A percentile compares a stretch with the other conserved stretches of the same genome.
Evolutionary conservation across 2,888 invertebrate species (phyloP).

Genomic region (Conus canariensis): DNA sequence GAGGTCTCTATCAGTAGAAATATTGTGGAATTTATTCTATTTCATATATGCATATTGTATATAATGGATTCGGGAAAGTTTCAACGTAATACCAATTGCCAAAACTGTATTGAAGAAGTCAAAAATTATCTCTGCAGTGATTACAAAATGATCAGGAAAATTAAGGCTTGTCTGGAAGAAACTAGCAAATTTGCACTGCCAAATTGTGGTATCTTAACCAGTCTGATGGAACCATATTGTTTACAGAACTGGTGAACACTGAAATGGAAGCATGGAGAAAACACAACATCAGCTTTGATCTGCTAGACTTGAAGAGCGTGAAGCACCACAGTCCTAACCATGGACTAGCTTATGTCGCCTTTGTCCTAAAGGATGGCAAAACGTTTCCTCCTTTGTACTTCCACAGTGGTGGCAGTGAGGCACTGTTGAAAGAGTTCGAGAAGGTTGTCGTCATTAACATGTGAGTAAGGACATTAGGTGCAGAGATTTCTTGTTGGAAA

Average conservation of each 20-base stretch:
- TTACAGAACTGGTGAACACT: slow-evolving; percentile 56
- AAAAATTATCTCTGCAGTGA: neutral
- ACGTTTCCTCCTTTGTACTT: slow-evolving; percentile 90
- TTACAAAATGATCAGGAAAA: neutral
- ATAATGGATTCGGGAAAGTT: neutral
- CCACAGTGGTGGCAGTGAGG: slow-evolving; percentile 91
- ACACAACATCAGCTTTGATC: slow-evolving; percentile 78
- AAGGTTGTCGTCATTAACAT: slow-evolving; percentile 81
- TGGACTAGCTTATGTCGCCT: slow-evolving; percentile 74
- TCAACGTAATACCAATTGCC: neutral
- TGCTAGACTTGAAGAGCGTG: slow-evolving; percentile 85
- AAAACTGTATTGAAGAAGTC: neutral
- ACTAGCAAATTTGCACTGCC: too few relatives aligned
- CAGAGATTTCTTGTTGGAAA: neutral
- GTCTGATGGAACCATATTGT: neutral
- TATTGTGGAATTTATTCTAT: too few relatives aligned
- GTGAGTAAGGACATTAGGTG: slow-evolving; percentile 79
- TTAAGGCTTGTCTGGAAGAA: too few relatives aligned
- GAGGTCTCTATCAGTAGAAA: neutral
- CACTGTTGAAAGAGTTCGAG: slow-evolving; percentile 82
- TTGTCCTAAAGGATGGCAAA: too few relatives aligned
- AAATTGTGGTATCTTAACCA: too few relatives aligned
- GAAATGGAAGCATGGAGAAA: slow-evolving; percentile 65
- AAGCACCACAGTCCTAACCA: slow-evolving; percentile 76
- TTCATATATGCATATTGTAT: too few relatives aligned